phyloP scores from a whole-genome alignment of 1,140 invertebrate genomes.

The Galendromus occidentalis region DNA sequence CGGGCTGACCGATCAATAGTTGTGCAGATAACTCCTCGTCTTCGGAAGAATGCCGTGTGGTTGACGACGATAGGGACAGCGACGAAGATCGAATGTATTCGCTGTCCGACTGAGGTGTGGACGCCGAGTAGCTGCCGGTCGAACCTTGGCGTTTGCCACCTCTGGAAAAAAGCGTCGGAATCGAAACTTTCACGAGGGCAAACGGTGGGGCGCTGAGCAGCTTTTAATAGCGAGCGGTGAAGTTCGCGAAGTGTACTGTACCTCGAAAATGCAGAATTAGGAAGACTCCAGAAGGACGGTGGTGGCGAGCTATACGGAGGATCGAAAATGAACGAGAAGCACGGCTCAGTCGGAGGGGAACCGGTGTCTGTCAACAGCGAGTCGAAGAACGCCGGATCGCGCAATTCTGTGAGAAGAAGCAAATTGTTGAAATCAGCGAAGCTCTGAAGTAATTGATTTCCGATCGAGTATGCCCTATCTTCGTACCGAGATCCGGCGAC shows the following conservation, averaged over 20 bases:
- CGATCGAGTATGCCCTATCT: too few species aligned
- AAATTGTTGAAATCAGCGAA: background rate
- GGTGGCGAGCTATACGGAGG: conserved; percentile 2
- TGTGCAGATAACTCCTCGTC: conserved; percentile 3
- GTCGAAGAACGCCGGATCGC: conserved; percentile 6
- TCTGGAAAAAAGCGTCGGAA: background rate
- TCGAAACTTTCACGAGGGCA: too few species aligned
- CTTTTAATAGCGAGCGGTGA: too few species aligned
- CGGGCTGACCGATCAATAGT: background rate
- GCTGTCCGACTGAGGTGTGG: background rate
- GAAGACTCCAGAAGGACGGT: conserved; percentile 4
- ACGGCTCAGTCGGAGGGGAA: background rate
- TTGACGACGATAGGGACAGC: background rate
- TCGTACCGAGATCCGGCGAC: conserved; percentile 2
- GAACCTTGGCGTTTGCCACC: background rate
- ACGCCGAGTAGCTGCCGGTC: background rate
- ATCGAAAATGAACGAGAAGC: conserved; percentile 9
- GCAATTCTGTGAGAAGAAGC: background rate
- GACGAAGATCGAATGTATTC: background rate
- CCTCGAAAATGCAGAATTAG: conserved; percentile 8
- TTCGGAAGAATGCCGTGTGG: background rate
- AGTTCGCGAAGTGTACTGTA: too few species aligned
- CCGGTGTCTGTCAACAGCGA: background rate
- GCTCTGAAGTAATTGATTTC: too few species aligned
- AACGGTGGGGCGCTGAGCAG: too few species aligned